Evolutionary conservation across 1,140 invertebrate genomes (phyloP), one percentile per base, ranked within the genome.

Genomic region (Cotesia typhae): DNA sequence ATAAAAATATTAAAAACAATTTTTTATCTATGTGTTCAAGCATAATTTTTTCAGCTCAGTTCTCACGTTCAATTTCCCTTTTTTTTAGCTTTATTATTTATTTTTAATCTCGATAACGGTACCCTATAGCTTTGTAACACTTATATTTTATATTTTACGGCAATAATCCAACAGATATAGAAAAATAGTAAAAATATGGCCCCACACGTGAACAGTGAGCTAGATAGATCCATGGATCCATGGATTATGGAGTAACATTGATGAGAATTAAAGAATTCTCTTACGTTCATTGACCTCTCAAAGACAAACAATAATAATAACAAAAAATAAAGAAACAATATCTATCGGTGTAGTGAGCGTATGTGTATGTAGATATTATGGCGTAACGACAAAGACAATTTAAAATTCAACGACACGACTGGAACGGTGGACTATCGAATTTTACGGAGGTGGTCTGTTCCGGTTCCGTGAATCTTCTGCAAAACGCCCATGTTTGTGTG

Each of bases 41-140:
- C 9, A 41, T 47, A 9, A 47, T 47, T 47, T 9, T 10, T 9
- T 1, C 41, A 10, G 6, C 3, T 47, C 5, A 61, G 59, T 61
- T 61, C 59, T 61, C 59, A 61, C 59, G 59, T 61, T 61, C 59
- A 3, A 35, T 61, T 61, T 61, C 28, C 59, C 10, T 35, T 61
- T 61, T 28, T 28, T 60, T 35, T 60, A 9, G 0, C 28, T 20
- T 57, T 57, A 14, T 57, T 20, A 28, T 57, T 14, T 57, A 12
- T 57, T 57, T 57, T 57, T 57, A 20, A 14, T 61, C 59, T 35
- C 28, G 59, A 61, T 61, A 61, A 61, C 59, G 14, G 59, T 61
- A 61, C 28, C 28, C 28, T 61, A 5, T 61, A 5, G n/a, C n/a
- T 57, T 20, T 57, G 53, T 47, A 57, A 20, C 59, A 12, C 28